Evolutionary conservation across 1,140 invertebrate genomes (phyloP), one percentile per base, ranked within the genome.

Genomic region (Cotesia typhae): DNA sequence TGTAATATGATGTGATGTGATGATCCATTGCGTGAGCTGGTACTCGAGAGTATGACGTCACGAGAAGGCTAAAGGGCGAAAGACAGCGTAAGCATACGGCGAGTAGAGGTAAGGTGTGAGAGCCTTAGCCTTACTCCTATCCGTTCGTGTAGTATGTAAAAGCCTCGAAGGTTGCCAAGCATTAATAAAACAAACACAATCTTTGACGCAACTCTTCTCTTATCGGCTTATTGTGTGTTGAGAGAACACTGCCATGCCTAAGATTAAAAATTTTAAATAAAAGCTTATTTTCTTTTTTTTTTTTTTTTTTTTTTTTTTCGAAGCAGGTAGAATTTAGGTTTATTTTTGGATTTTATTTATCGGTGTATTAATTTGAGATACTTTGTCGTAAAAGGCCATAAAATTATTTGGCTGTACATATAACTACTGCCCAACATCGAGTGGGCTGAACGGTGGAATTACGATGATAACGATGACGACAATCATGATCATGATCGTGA

Each of bases 151-250:
- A 6, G 41, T 36, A 37, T 73, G 72, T 76, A 75, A 81, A 82
- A 79, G 80, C 76, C 78, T 65, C 76, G 80, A 80, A 78, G 80
- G 66, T 73, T 57, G 63, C 28, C 61, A 63, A 75, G 76, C 80
- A 83, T 83, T 83, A 82, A 83, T 82, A 83, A 83, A 83, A 83
- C 82, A 83, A 83, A 83, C 81, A 82, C 75, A 82, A 81, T 77
- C 75, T 79, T 80, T 81, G 77, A 79, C 81, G 77, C 80, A 82
- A 82, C 79, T 77, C 77, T 78, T 74, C 41, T 47, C 41, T 47
- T 0, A 47, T 75, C 78, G 77, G 74, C 76, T 74, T 75, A 75
- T 77, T 73, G 70, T 78, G 65, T 76, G 71, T 73, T 74, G 71
- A 73, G 76, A 75, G 74, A 75, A 76, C 72, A 78, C 66, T 78